These are phyloP conservation scores for Fratercula arctica DNA, from an alignment of 2,797 vertebrate species.

Conservation along the genomic window DNA sequence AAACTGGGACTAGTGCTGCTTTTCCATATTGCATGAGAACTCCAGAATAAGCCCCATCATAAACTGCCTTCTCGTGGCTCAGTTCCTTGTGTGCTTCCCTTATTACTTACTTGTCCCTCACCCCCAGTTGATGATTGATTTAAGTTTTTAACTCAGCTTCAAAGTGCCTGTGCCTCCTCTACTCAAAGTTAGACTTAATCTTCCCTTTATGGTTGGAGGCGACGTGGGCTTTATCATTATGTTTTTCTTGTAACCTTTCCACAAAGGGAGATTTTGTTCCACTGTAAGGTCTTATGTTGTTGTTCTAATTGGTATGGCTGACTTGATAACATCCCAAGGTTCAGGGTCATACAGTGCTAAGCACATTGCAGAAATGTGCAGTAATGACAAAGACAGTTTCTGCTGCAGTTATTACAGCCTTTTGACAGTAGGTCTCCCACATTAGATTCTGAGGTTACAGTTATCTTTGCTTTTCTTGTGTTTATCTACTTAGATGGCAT, in stretches of 20 bases:
- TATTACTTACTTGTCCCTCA: neutral
- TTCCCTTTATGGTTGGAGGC: neutral
- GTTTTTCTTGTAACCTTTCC: conserved; percentile 32
- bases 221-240: neutral
- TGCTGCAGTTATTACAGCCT: neutral
- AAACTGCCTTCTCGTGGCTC: neutral
- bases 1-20: neutral
- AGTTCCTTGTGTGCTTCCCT: neutral
- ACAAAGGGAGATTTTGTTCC: conserved; percentile 36
- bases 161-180: neutral
- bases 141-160: neutral
- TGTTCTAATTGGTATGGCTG: conserved; percentile 5
- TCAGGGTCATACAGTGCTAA: conserved; percentile 4
- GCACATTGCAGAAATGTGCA: neutral
- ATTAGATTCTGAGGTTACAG: neutral
- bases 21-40: neutral
- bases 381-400: neutral
- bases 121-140: neutral
- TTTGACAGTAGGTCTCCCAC: neutral
- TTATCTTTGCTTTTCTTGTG: neutral
- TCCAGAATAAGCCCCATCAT: neutral
- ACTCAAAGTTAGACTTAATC: neutral
- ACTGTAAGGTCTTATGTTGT: neutral
- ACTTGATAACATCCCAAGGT: neutral
- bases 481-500: neutral